Evolutionary conservation across 2,888 invertebrate genomes (phyloP), one percentile per base, ranked within the genome.

Genomic region (Catocala sponsa): DNA sequence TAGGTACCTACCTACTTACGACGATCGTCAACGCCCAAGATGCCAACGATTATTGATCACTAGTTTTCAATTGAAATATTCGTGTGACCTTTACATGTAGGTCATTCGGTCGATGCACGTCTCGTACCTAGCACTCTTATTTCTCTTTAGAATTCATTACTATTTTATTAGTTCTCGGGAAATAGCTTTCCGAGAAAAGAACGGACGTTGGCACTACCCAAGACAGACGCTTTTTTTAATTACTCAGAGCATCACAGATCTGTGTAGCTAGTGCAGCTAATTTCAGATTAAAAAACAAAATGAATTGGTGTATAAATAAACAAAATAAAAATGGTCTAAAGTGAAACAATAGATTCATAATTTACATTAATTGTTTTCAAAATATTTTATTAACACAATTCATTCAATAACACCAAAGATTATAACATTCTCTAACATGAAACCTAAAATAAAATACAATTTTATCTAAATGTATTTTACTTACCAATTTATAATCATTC

Each of bases 351-450:
- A 68, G 80, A 88, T 87, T 83, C 83, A 89, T 89, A 90, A 90
- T 91, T 92, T 92, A 91, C 88, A 92, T 84, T 89, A 90, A 81
- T 89, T 83, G 83, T 92, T 94, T 94, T 93, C 87, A 94, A 95
- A 94, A 94, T 95, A 94, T 95, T 95, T 95, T 95, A 95, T 95
- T 95, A 95, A 95, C 95, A 95, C 94, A 94, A 95, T 94, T 95
- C 94, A 94, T 95, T 94, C 94, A 95, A 90, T 95, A 95, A 95
- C 95, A 95, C 94, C 94, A 93, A 94, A 94, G 94, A 94, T 94
- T 94, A 94, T 94, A 95, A 94, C 95, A 94, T 94, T 93, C 90
- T 94, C 94, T 94, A 95, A 93, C 91, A 94, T 92, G 94, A 91
- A 92, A 92, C 91, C 93, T 94, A 93, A 93, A 94, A 92, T 92